Conservation (phyloP, 2,888 invertebrate genomes). For the Taenaris catops region DNA sequence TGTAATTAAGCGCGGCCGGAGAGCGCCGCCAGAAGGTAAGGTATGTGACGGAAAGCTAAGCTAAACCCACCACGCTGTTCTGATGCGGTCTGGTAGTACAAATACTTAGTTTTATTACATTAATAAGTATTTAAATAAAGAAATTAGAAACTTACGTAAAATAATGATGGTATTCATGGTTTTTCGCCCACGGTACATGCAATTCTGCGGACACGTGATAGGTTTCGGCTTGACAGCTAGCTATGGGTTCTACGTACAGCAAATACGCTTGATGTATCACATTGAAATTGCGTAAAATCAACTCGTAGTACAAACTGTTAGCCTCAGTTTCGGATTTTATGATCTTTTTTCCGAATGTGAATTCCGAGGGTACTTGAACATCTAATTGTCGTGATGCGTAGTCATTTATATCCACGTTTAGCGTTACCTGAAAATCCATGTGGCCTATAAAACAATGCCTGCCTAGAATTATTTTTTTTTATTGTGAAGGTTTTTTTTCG, state of each 20-base stretch:
- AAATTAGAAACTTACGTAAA: constrained; percentile 82
- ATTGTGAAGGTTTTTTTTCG: too few relatives aligned
- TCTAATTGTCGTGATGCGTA: constrained; percentile 50
- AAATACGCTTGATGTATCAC: constrained; percentile 81
- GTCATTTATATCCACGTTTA: constrained; percentile 83
- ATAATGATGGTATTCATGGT: constrained; percentile 80
- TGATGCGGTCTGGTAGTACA: too few relatives aligned
- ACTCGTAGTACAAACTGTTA: constrained; percentile 80
- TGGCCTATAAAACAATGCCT: too few relatives aligned
- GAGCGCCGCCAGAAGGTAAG: too few relatives aligned
- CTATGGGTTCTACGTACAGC: constrained; percentile 77
- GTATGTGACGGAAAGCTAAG: too few relatives aligned
- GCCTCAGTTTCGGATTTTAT: constrained; percentile 76
- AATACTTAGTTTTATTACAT: too few relatives aligned
- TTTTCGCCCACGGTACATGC: constrained; percentile 83
- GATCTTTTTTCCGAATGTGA: constrained; percentile 41
- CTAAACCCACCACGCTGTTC: too few relatives aligned
- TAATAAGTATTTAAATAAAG: too few relatives aligned
- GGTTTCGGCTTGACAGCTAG: constrained; percentile 50
- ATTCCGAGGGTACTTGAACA: constrained; percentile 55
- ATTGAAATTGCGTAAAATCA: constrained; percentile 78
- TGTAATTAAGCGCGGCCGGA: too few relatives aligned
- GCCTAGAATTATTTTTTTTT: too few relatives aligned
- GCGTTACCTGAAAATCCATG: constrained; percentile 68
- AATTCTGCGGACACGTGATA: constrained; percentile 82